A percentile compares a stretch with the other conserved stretches of the same genome.
These are phyloP conservation scores for Gonioctena quinquepunctata DNA, from an alignment of 1,140 invertebrate genomes.

Conservation along the genomic window DNA sequence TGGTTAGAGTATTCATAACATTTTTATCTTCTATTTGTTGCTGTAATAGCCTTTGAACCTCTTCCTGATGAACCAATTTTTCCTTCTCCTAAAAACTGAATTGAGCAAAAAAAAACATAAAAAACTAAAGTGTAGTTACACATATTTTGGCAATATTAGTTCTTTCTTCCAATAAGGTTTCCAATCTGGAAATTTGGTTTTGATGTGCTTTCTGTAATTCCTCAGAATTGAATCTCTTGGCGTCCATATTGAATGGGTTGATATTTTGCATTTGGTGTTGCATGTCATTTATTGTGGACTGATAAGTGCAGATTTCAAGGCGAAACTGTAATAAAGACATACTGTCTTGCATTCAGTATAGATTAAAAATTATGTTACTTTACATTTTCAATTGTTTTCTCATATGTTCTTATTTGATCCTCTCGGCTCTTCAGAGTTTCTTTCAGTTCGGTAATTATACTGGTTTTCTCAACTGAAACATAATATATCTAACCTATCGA, in stretches of 20 bases:
- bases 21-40: slow-evolving; percentile 27
- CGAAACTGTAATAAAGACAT: slow-evolving; percentile 1
- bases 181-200: slow-evolving; percentile 38
- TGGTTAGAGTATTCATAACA: slow-evolving; percentile 11
- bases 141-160: slow-evolving; percentile 31
- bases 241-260: slow-evolving; percentile 34
- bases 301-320: slow-evolving; percentile 33
- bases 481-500: background rate
- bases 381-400: slow-evolving; percentile 35
- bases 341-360: background rate
- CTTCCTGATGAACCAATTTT: slow-evolving; percentile 32
- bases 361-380: slow-evolving; percentile 18
- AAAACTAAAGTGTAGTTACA: slow-evolving; percentile 22
- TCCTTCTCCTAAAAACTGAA: slow-evolving; percentile 39
- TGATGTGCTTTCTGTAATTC: slow-evolving; percentile 39
- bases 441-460: slow-evolving; percentile 30
- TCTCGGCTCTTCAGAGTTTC: slow-evolving; percentile 25
- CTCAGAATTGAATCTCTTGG: slow-evolving; percentile 34
- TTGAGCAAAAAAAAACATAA: background rate
- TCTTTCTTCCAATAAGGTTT: slow-evolving; percentile 34
- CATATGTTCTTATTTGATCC: slow-evolving; percentile 27
- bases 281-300: slow-evolving; percentile 36
- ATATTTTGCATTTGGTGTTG: slow-evolving; percentile 39
- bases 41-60: slow-evolving; percentile 32
- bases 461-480: slow-evolving; percentile 40